These are phyloP conservation scores for Pinctada fucata DNA, from an alignment of 2,888 invertebrate species.

Conservation along the genomic window DNA sequence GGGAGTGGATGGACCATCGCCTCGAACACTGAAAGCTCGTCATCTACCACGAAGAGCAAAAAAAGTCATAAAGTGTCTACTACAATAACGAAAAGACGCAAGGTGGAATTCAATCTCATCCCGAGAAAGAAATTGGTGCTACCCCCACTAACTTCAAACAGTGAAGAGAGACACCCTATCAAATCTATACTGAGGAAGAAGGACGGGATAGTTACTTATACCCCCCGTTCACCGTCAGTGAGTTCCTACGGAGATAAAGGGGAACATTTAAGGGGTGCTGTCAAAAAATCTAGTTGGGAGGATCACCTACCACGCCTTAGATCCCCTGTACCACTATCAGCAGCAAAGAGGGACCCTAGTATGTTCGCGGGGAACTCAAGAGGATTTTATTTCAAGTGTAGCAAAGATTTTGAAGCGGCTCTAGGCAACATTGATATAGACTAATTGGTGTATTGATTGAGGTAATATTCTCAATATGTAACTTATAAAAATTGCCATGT, in stretches of 20 bases:
- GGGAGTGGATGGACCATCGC: constrained; percentile 5
- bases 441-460: background rate
- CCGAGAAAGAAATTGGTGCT: constrained; percentile 30
- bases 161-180: background rate
- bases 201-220: background rate
- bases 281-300: constrained; percentile 10
- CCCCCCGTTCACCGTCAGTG: background rate
- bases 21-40: background rate
- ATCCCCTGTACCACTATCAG: constrained; percentile 28
- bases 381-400: constrained; percentile 33
- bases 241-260: constrained; percentile 5
- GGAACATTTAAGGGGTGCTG: background rate
- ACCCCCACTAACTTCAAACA: constrained; percentile 18
- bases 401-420: constrained; percentile 36
- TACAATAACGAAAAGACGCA: constrained; percentile 21
- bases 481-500: too few species aligned
- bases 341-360: constrained; percentile 24
- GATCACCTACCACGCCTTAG: constrained; percentile 26
- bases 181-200: constrained; percentile 31
- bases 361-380: constrained; percentile 22
- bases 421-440: constrained; percentile 12
- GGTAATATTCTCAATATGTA: too few species aligned
- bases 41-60: background rate
- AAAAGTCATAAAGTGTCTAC: constrained; percentile 1
- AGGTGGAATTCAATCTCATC: constrained; percentile 34